Evolutionary conservation across 2,888 invertebrate species (phyloP).

Genomic region (Aleiodes leptofemur): DNA sequence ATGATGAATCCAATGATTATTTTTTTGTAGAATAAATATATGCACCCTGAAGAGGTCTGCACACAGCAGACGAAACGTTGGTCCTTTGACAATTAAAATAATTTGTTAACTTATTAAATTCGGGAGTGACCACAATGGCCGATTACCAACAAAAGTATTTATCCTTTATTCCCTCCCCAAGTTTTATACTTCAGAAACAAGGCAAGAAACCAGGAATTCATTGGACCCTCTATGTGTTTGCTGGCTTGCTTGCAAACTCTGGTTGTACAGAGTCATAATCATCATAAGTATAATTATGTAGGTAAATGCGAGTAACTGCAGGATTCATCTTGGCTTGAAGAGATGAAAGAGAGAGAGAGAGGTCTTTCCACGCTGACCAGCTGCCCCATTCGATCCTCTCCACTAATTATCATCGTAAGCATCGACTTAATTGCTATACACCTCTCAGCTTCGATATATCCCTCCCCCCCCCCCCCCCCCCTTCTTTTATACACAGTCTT

Average conservation of each 20-base stretch:
- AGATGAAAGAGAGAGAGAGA: slow-evolving; percentile 52
- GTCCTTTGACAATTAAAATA: too few relatives aligned
- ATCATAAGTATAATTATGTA: slow-evolving; percentile 73
- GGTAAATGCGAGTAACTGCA: slow-evolving; percentile 65
- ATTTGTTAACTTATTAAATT: too few relatives aligned
- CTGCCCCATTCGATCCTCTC: slow-evolving; percentile 71
- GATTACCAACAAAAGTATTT: too few relatives aligned
- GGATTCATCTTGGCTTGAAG: slow-evolving; percentile 37
- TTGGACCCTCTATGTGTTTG: slow-evolving; percentile 42
- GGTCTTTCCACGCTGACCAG: slow-evolving; percentile 65
- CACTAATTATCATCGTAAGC: slow-evolving; percentile 72
- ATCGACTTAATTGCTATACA: slow-evolving; percentile 71
- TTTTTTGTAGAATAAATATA: too few relatives aligned
- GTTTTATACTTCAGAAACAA: not conserved
- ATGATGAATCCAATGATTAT: too few relatives aligned
- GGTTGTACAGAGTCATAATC: slow-evolving; percentile 64
- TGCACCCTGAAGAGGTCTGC: too few relatives aligned
- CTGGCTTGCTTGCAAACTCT: not conserved
- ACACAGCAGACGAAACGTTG: too few relatives aligned
- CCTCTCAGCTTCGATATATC: slow-evolving; percentile 48
- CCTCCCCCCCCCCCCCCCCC: too few relatives aligned
- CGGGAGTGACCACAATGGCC: too few relatives aligned
- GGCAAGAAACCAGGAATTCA: slow-evolving; percentile 50
- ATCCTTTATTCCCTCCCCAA: not conserved
- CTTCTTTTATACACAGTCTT: slow-evolving; percentile 35